These are phyloP conservation scores for Semicossyphus pulcher DNA, from an alignment of 2,113 vertebrate species.

Conservation along the genomic window DNA sequence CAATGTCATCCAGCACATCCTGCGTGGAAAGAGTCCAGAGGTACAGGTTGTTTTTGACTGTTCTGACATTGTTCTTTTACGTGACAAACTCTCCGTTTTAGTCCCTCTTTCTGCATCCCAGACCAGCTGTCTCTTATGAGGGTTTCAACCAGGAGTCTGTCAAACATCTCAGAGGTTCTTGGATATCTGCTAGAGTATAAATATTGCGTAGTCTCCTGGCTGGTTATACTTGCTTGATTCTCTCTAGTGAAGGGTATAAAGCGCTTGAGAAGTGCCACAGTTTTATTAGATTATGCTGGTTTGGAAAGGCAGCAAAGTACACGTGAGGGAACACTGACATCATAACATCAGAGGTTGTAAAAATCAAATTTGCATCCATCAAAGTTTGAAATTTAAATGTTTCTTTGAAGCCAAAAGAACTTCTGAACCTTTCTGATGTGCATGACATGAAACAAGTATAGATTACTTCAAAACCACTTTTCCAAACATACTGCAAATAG, in stretches of 20 bases:
- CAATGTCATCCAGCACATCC: constrained; percentile 20
- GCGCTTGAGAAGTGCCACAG: constrained; percentile 12
- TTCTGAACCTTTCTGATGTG: constrained; percentile 1
- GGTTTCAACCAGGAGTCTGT: constrained; percentile 20
- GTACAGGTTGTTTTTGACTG: background rate
- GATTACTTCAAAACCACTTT: constrained; percentile 12
- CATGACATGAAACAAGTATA: constrained; percentile 5
- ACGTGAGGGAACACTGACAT: constrained; percentile 39
- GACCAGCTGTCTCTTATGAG: constrained; percentile 34
- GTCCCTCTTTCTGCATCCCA: constrained; percentile 20
- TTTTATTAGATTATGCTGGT: constrained; percentile 40
- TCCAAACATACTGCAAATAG: constrained; percentile 30
- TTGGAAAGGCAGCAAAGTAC: constrained; percentile 20
- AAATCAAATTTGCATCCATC: constrained; percentile 30
- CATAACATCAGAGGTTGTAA: constrained; percentile 43
- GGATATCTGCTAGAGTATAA: constrained; percentile 15
- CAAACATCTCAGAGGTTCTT: constrained; percentile 26
- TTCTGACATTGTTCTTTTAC: constrained; percentile 15
- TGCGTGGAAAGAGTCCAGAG: constrained; percentile 3
- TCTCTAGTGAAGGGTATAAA: constrained; percentile 3
- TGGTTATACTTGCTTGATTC: constrained; percentile 16
- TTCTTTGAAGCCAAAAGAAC: background rate
- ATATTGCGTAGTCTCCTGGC: constrained; percentile 21
- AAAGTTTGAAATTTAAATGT: constrained; percentile 22
- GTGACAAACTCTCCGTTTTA: constrained; percentile 12